Evolutionary conservation across 35 echinoderm and acorn worm genomes (phyloP).

Genomic region (Ptychodera flava): DNA sequence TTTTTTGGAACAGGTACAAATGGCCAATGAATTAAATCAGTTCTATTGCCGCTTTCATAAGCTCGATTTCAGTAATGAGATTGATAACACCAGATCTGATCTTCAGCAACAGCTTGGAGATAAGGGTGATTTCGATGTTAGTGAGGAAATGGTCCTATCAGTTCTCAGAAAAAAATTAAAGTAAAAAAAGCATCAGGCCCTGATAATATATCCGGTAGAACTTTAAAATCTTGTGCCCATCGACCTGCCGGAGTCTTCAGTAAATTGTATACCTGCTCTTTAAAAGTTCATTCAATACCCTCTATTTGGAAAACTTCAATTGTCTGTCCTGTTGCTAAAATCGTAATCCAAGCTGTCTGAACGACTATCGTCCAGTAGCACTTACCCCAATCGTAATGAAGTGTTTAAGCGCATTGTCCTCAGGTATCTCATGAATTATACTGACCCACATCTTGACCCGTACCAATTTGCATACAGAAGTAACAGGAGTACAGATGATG

Average conservation of each 20-base stretch:
- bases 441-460: not conserved
- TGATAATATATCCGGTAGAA: not conserved
- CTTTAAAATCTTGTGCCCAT: not conserved
- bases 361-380: slow-evolving; percentile 35
- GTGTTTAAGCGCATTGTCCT: slow-evolving; percentile 8
- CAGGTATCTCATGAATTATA: not conserved
- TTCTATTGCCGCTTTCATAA: not conserved
- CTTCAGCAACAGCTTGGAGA: not conserved
- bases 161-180: not conserved
- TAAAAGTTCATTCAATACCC: not conserved
- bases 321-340: slow-evolving; percentile 18
- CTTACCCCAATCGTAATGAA: slow-evolving; percentile 19
- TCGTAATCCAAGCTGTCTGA: not conserved
- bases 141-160: not conserved
- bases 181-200: not conserved
- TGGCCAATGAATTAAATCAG: slow-evolving; percentile 2
- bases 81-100: not conserved
- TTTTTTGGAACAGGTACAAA: not conserved
- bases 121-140: not conserved
- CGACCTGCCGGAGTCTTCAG: not conserved
- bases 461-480: slow-evolving; percentile 24
- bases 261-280: not conserved
- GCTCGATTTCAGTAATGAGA: not conserved
- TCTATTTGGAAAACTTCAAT: slow-evolving; percentile 28
- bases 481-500: slow-evolving; percentile 30